phyloP scores from a whole-genome alignment of 2,113 vertebrate genomes.

The Neopipo cinnamomea region DNA sequence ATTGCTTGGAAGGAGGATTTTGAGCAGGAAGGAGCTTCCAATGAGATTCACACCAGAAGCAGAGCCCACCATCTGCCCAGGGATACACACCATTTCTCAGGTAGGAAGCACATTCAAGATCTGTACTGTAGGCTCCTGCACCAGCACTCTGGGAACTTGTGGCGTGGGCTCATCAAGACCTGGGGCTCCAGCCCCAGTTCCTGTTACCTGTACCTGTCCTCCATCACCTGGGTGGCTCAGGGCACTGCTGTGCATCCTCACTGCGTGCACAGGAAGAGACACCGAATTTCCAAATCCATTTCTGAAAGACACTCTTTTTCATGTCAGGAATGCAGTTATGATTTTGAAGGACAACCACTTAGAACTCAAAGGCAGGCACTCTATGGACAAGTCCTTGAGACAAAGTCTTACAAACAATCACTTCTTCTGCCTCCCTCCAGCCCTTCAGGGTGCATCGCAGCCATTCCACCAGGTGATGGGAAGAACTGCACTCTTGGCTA shows the following conservation, averaged over 20 bases:
- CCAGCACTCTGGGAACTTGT: not conserved
- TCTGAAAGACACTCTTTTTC: not conserved
- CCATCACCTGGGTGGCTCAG: too few relatives aligned
- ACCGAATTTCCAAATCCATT: not conserved
- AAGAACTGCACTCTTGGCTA: not conserved
- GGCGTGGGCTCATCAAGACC: not conserved
- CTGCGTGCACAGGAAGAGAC: accelerated
- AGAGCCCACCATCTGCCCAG: not conserved
- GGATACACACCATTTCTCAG: not conserved
- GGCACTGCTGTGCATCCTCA: not conserved
- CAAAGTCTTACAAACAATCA: not conserved
- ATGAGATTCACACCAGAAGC: not conserved
- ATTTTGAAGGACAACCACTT: not conserved
- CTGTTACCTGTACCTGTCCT: not conserved
- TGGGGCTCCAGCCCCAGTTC: not conserved
- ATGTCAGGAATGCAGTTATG: not conserved
- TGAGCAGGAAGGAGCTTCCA: not conserved
- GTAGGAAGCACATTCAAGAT: not conserved
- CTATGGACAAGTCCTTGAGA: not conserved
- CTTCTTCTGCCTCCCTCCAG: accelerated
- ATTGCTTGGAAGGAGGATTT: not conserved
- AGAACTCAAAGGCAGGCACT: not conserved
- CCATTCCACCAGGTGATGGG: not conserved
- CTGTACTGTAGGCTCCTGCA: not conserved
- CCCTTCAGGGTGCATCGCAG: not conserved